Percentiles rank a stretch among this genome's conserved stretches.
These are phyloP conservation scores for Campoplex capitator DNA, from an alignment of 2,888 invertebrate genomes.

Conservation along the genomic window DNA sequence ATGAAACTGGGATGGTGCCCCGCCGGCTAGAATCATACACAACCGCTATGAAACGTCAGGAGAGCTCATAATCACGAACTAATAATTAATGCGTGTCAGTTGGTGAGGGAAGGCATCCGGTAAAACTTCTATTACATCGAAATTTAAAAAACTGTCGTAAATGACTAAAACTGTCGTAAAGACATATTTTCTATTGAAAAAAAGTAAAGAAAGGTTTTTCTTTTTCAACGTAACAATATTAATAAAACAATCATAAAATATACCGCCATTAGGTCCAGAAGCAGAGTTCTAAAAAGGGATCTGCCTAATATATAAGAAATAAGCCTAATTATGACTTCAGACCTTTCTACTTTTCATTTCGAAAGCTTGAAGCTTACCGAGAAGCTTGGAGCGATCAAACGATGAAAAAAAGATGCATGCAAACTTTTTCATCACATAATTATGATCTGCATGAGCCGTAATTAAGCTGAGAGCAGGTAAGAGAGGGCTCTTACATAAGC, in stretches of 20 bases:
- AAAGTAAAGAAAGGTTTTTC: neutral
- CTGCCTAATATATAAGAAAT: neutral
- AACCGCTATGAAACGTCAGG: slow-evolving; percentile 58
- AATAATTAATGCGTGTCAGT: slow-evolving; percentile 41
- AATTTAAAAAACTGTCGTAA: neutral
- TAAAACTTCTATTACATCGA: neutral
- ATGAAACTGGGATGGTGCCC: slow-evolving; percentile 11
- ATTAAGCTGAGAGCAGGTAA: slow-evolving; percentile 30
- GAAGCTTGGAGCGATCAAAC: neutral
- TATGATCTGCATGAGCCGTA: slow-evolving; percentile 52
- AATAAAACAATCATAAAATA: too few relatives aligned
- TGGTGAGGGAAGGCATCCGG: slow-evolving; percentile 16
- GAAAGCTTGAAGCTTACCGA: neutral
- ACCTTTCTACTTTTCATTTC: neutral
- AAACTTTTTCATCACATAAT: slow-evolving; percentile 31
- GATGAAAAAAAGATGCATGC: neutral
- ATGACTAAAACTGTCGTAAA: neutral
- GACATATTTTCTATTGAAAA: too few relatives aligned
- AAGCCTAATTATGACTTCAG: neutral
- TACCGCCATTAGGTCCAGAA: too few relatives aligned
- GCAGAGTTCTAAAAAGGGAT: neutral
- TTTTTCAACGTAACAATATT: neutral
- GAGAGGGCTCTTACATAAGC: neutral
- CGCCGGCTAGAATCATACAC: slow-evolving; percentile 28
- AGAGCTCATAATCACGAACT: slow-evolving; percentile 57